Evolutionary conservation across 2,888 invertebrate genomes (phyloP).

Genomic region (Adelognathus sp.): DNA sequence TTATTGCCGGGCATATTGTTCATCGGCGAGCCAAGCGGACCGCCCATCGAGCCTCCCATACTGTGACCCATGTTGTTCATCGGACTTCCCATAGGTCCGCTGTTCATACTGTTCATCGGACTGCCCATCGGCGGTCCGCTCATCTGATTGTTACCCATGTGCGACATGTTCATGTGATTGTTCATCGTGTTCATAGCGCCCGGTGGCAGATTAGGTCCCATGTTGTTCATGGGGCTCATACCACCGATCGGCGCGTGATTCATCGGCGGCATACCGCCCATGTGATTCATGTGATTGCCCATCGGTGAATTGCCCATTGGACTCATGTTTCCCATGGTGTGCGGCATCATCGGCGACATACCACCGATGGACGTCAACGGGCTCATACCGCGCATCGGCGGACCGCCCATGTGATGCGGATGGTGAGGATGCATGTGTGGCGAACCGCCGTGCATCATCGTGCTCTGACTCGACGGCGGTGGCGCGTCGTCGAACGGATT

Average conservation of each 20-base stretch:
- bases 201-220: conserved; percentile 89
- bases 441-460: conserved; percentile 82
- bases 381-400: conserved; percentile 87
- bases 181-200: conserved; percentile 83
- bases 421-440: conserved; percentile 82
- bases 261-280: conserved; percentile 84
- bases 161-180: conserved; percentile 81
- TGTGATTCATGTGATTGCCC: conserved; percentile 84
- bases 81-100: conserved; percentile 85
- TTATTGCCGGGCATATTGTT: conserved; percentile 84
- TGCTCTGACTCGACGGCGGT: conserved; percentile 81
- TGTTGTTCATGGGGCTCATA: conserved; percentile 87
- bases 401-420: conserved; percentile 85
- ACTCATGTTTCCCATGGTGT: conserved; percentile 79
- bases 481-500: conserved; percentile 97
- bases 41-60: conserved; percentile 88
- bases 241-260: conserved; percentile 86
- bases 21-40: conserved; percentile 85
- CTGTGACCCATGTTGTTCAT: conserved; percentile 86
- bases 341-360: conserved; percentile 81
- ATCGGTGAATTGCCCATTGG: conserved; percentile 79
- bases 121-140: conserved; percentile 86
- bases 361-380: conserved; percentile 82
- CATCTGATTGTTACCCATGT: conserved; percentile 81
- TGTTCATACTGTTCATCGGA: conserved; percentile 82